Evolutionary conservation across 2,797 vertebrate species (phyloP).

Genomic region (Clarias pachynema): DNA sequence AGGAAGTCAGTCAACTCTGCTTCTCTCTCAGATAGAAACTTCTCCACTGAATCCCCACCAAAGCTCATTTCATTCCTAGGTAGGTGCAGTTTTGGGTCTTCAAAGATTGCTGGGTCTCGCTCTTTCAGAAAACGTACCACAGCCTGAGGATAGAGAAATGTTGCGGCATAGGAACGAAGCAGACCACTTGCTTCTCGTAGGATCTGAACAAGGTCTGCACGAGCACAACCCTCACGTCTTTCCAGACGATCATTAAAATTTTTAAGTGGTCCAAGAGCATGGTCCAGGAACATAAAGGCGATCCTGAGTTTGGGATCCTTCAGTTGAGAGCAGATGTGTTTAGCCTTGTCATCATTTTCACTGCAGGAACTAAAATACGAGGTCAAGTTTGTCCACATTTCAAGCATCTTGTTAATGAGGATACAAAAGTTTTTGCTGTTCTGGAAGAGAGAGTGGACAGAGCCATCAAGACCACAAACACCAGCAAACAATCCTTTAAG

Average conservation of each 20-base stretch:
- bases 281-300: constrained; percentile 71
- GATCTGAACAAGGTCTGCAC: constrained; percentile 62
- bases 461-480: constrained; percentile 42
- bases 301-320: constrained; percentile 71
- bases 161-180: constrained; percentile 66
- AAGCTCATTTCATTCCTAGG: constrained; percentile 59
- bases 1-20: constrained; percentile 42
- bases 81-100: constrained; percentile 62
- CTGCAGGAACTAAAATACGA: constrained; percentile 65
- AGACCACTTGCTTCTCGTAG: constrained; percentile 69
- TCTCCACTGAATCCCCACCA: constrained; percentile 63
- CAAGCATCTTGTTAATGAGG: constrained; percentile 64
- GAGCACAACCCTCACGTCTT: constrained; percentile 43
- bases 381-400: constrained; percentile 70
- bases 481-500: constrained; percentile 68
- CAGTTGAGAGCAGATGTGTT: constrained; percentile 65
- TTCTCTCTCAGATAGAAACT: constrained; percentile 62
- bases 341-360: constrained; percentile 59
- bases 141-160: constrained; percentile 70
- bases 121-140: constrained; percentile 66
- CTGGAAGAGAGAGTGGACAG: constrained; percentile 46
- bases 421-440: constrained; percentile 65
- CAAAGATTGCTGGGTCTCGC: constrained; percentile 61
- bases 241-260: constrained; percentile 65
- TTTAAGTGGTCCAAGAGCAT: constrained; percentile 69